Base-by-base conservation (phyloP, 2,888 invertebrate species). In the Ceratothoa steindachneri region DNA sequence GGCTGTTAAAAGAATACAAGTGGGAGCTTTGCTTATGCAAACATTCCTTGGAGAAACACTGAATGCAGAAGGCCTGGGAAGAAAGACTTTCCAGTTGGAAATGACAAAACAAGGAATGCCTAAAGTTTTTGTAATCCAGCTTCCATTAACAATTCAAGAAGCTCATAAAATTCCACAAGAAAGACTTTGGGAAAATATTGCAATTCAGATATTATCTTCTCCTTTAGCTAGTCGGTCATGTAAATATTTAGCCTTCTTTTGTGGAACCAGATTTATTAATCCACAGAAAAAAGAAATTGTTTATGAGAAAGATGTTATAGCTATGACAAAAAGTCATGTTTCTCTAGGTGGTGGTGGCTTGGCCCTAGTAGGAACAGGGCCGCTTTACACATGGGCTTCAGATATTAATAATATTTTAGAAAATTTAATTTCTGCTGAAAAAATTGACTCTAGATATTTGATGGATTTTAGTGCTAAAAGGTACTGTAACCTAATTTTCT, bases 391-490 rank as follows among this genome's bases (percentile, higher is more conserved):
- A 1, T 97, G 96, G 96, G 93, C 97, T 1, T 87, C 88, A 30
- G 85, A 84, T 65, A 85, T 93, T 75, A 86, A 88, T 4, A 89
- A 93, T 81, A 88, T 95, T 30, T 83, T 90, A 22, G 83, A 87
- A 15, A 87, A 87, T 80, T 89, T 91, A 82, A 85, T 87, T 12
- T 88, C 90, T 82, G 80, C 84, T 66, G 87, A 89, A 29, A 86
- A 87, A 75, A 89, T 97, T 28, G 92, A 95, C 84, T 87, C 89
- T 65, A 86, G 86, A 30, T 85, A 88, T 78, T 88, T 92, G 82
- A 91, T 96, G 88, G 95, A 97, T 85, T 95, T 96, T 83, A 95
- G 95, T 84, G 93, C 93, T 81, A 94, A 93, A 84, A 89, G 89
- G 89, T 89, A 82, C 77, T 80, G 72, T 41, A 41, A 9, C 5